Conservation (phyloP, 1,140 invertebrate genomes). For the Drosophila littoralis region DNA sequence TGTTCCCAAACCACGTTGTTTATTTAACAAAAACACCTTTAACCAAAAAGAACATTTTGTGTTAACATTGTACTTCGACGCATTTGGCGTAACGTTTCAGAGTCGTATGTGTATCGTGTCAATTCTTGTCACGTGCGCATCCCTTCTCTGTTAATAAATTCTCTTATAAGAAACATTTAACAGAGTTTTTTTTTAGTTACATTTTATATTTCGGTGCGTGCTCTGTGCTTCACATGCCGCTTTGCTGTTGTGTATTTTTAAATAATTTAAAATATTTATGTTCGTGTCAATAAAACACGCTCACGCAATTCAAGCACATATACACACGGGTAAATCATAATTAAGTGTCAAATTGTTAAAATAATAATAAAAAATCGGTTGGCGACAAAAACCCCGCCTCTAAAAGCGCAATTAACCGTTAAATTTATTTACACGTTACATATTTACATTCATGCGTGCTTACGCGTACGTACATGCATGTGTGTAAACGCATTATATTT, state of each 20-base stretch:
- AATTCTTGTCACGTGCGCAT: constrained; percentile 19
- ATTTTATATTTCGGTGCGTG: constrained; percentile 50
- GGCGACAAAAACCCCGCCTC: constrained; percentile 18
- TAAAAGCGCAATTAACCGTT: constrained; percentile 50
- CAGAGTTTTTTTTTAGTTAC: constrained; percentile 39
- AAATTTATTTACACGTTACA: constrained; percentile 37
- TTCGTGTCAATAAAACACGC: constrained; percentile 23
- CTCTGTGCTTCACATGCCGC: constrained; percentile 33
- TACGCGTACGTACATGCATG: constrained; percentile 12
- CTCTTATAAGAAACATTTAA: constrained; percentile 52
- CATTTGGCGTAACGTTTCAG: neutral
- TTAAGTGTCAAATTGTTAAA: constrained; percentile 42
- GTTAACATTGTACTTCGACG: neutral
- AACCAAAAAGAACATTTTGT: too few relatives aligned
- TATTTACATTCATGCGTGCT: constrained; percentile 13
- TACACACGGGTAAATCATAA: constrained; percentile 28
- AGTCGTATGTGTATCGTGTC: constrained; percentile 12
- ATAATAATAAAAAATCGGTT: constrained; percentile 18
- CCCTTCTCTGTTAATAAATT: constrained; percentile 30
- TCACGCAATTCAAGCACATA: constrained; percentile 18
- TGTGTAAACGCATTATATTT: constrained; percentile 38
- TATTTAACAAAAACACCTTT: neutral
- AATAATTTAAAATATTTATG: constrained; percentile 40
- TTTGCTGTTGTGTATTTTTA: constrained; percentile 25
- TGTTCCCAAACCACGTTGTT: neutral